Evolutionary conservation across 1,140 invertebrate genomes (phyloP), one percentile per base, ranked within the genome.

Genomic region (Brachionus koreanus): DNA sequence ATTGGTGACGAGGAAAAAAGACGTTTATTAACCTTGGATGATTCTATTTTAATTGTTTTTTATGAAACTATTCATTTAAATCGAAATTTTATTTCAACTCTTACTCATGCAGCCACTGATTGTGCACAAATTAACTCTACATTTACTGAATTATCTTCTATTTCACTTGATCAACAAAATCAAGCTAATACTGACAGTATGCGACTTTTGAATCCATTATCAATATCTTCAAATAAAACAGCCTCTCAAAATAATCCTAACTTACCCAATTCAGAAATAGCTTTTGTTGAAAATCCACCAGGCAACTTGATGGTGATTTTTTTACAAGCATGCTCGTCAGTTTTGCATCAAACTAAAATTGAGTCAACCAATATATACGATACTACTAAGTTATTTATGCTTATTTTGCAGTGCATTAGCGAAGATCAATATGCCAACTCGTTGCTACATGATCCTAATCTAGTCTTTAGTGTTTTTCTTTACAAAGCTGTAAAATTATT

Each of bases 341-440:
- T 61, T 35, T 77, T 77, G 13, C 75, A 57, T 19, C 42, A 77
- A 39, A 77, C 75, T 29, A 77, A 77, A 61, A 35, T 77, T 9
- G 75, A 77, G 23, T 49, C 75, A 0, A 37, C 10, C 87, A 92
- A 92, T 5, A 94, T 93, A 85, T 91, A 93, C 83, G 93, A 95
- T 86, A 96, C 95, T 85, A 93, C 94, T 12, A 96, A 96, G 87
- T 87, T 98, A 0, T 98, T 95, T 87, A 95, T 98, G 85, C 91
- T 98, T 19, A 97, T 97, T 85, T 89, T 98, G 23, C 95, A 94
- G 2, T 97, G 95, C 87, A 96, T 98, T 79, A 92, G 95, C 13
- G 96, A 98, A 89, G 96, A 98, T 89, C 95, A 97, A 86, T 98
- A 97, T 89, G 96, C 96, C 1, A 98, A 97, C 88, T 96, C 95